Conservation (phyloP, 2,797 vertebrate species). For the Myiotriccus ornatus region DNA sequence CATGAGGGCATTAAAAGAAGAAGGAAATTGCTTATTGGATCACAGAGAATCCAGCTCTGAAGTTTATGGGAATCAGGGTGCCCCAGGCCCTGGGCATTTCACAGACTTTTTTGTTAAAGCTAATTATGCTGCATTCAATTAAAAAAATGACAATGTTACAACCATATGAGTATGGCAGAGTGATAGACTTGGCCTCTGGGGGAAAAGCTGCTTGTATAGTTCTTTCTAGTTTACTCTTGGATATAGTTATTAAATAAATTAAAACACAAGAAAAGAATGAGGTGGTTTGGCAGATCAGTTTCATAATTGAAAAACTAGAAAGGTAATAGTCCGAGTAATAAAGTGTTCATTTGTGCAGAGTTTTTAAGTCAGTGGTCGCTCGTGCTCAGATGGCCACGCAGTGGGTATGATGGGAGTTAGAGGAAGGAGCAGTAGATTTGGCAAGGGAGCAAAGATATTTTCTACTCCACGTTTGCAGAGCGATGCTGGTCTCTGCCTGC, state of each 20-base stretch:
- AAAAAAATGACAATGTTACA: slow-evolving; percentile 12
- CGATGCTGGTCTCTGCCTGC: not conserved
- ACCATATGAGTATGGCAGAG: not conserved
- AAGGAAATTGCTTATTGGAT: slow-evolving; percentile 62
- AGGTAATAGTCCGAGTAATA: not conserved
- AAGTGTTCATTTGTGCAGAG: not conserved
- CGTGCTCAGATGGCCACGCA: not conserved
- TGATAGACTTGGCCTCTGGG: slow-evolving; percentile 17
- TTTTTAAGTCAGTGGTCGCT: not conserved
- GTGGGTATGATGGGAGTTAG: not conserved
- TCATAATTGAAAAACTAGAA: not conserved
- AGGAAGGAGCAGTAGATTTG: not conserved
- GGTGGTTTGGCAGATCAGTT: not conserved
- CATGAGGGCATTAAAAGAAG: slow-evolving; percentile 52
- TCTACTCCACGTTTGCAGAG: accelerated
- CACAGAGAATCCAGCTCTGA: slow-evolving; percentile 24
- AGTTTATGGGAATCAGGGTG: slow-evolving; percentile 33
- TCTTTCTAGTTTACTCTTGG: not conserved
- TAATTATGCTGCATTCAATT: slow-evolving; percentile 41
- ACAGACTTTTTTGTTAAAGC: slow-evolving; percentile 23
- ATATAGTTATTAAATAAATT: not conserved
- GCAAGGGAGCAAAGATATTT: not conserved
- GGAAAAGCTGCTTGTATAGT: not conserved
- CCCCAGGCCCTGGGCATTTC: slow-evolving; percentile 17
- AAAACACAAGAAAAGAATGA: not conserved